Evolutionary conservation across 37 sponge, comb jelly and placozoan species (phyloP).

Genomic region (Theonella swinhoei): DNA sequence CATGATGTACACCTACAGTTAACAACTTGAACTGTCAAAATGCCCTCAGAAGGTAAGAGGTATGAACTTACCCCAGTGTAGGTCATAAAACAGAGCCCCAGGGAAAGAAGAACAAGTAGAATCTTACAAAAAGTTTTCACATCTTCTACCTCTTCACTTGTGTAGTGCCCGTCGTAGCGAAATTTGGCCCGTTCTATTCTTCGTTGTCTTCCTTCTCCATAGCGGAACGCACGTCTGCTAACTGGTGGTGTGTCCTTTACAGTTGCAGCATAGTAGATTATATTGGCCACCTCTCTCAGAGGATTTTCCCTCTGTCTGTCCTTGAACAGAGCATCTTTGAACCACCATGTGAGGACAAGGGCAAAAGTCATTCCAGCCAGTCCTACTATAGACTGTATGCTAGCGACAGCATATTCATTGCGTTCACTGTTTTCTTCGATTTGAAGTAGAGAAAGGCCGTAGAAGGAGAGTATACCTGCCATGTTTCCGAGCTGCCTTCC

Average conservation of each 20-base stretch:
- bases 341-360: not conserved
- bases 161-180: conserved; percentile 2
- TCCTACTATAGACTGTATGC: not conserved
- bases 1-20: not conserved
- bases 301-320: not conserved
- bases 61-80: not conserved
- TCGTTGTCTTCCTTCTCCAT: conserved; percentile 22
- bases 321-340: not conserved
- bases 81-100: not conserved
- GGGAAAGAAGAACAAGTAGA: not conserved
- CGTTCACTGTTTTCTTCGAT: not conserved
- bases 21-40: not conserved
- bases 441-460: not conserved
- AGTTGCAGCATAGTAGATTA: conserved; percentile 9
- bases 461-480: not conserved
- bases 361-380: conserved; percentile 1
- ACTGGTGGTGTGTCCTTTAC: not conserved
- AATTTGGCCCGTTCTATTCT: conserved; percentile 13
- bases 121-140: not conserved
- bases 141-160: conserved; percentile 31
- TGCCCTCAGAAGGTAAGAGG: too few relatives aligned
- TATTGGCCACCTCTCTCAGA: conserved; percentile 6
- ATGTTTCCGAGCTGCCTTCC: not conserved
- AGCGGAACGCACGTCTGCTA: conserved; percentile 13
- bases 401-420: not conserved